phyloP scores from a whole-genome alignment of 2,113 vertebrate species.

The Crotalus viridis region DNA sequence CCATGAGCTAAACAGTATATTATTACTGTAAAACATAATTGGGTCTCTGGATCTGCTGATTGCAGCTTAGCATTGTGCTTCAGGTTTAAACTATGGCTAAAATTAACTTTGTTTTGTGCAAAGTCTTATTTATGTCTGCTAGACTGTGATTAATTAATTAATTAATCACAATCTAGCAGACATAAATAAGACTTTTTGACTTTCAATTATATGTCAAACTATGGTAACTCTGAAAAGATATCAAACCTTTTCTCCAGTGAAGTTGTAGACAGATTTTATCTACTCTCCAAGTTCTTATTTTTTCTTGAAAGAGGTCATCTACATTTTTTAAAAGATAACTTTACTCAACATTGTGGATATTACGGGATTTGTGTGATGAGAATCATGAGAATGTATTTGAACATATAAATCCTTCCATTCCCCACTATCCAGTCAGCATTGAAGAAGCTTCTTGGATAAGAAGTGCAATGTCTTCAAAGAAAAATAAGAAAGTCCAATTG shows the following conservation, averaged over 20 bases:
- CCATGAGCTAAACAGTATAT: neutral
- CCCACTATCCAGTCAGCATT: no score
- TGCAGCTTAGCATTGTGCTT: neutral
- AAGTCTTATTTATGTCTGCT: neutral
- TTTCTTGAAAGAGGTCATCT: neutral
- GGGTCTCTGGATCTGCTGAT: neutral
- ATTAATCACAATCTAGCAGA: neutral
- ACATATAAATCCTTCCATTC: no score
- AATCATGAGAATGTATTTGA: neutral
- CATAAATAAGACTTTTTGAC: neutral
- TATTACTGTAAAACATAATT: neutral
- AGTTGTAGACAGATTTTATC: neutral
- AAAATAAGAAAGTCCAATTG: no score
- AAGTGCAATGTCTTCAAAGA: no score
- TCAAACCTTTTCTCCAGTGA: neutral
- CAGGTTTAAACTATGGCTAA: neutral
- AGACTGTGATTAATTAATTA: neutral
- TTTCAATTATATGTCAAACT: neutral
- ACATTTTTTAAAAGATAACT: neutral
- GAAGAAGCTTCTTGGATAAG: no score
- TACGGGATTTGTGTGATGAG: neutral
- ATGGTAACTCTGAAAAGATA: neutral
- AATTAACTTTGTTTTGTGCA: neutral
- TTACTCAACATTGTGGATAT: neutral
- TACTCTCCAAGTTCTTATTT: neutral